Evolutionary conservation across 2,888 invertebrate genomes (phyloP).

Genomic region (Cantharis nigra): DNA sequence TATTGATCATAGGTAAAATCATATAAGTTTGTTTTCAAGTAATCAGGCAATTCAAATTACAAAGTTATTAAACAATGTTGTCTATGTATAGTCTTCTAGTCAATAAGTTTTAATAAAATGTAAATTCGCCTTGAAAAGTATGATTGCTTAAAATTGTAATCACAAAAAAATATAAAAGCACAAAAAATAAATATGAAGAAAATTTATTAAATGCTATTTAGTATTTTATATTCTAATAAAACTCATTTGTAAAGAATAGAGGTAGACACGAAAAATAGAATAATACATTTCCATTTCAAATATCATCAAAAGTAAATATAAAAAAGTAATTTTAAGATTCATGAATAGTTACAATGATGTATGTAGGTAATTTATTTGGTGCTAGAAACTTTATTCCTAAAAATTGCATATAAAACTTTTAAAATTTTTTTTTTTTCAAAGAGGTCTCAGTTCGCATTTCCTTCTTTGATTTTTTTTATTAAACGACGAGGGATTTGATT

Average conservation of each 20-base stretch:
- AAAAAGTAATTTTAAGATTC: background rate
- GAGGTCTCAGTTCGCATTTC: background rate
- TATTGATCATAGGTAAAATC: background rate
- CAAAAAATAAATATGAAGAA: background rate
- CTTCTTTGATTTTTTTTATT: background rate
- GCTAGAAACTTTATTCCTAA: background rate
- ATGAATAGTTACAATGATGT: conserved; percentile 1
- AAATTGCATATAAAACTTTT: background rate
- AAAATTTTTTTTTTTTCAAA: background rate
- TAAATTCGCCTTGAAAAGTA: too few relatives aligned
- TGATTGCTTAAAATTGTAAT: too few relatives aligned
- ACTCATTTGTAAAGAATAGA: background rate
- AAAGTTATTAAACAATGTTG: background rate
- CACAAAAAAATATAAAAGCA: background rate
- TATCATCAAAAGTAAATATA: background rate
- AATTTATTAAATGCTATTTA: background rate
- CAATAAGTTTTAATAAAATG: too few relatives aligned
- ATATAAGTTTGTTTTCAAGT: background rate
- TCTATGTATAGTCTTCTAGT: too few relatives aligned
- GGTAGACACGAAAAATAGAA: background rate
- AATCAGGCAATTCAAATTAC: background rate
- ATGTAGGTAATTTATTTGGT: background rate
- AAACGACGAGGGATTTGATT: background rate
- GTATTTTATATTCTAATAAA: background rate
- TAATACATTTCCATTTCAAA: background rate